Conservation (phyloP, 2,113 vertebrate genomes). For the Morphnarchus princeps region DNA sequence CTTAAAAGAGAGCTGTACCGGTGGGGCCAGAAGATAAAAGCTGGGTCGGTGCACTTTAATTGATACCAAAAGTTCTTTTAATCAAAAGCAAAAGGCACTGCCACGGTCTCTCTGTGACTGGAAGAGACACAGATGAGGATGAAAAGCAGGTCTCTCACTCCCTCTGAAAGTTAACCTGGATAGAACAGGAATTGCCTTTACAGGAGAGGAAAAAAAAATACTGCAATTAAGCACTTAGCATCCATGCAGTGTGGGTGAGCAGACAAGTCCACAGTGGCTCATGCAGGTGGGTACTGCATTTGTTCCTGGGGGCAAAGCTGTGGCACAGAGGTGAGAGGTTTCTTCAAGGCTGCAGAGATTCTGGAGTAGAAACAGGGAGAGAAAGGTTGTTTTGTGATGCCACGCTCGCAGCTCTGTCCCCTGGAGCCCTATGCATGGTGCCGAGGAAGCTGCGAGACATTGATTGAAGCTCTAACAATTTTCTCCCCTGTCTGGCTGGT, state of each 20-base stretch:
- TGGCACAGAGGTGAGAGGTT: neutral
- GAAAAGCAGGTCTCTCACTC: neutral
- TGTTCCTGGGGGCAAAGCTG: neutral
- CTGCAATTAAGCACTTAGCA: neutral
- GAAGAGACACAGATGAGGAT: neutral
- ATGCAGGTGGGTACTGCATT: neutral
- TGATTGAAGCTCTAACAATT: neutral
- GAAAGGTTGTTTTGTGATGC: neutral
- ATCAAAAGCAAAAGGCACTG: neutral
- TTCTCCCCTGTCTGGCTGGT: neutral
- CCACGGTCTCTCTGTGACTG: neutral
- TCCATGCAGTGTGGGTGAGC: accelerated
- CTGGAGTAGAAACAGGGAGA: neutral
- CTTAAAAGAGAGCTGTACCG: neutral
- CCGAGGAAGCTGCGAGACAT: neutral
- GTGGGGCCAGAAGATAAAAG: neutral
- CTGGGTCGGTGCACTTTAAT: neutral
- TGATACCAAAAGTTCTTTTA: neutral
- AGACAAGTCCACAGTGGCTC: neutral
- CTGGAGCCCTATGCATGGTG: accelerated
- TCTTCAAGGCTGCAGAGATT: neutral
- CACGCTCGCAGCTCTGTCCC: accelerated
- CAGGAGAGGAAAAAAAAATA: neutral
- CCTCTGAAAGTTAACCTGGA: neutral
- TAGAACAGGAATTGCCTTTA: neutral